Percentiles rank a stretch among this genome's conserved stretches.
phyloP scores from a whole-genome alignment of 1,140 invertebrate species.

The Trichonephila inaurata region DNA sequence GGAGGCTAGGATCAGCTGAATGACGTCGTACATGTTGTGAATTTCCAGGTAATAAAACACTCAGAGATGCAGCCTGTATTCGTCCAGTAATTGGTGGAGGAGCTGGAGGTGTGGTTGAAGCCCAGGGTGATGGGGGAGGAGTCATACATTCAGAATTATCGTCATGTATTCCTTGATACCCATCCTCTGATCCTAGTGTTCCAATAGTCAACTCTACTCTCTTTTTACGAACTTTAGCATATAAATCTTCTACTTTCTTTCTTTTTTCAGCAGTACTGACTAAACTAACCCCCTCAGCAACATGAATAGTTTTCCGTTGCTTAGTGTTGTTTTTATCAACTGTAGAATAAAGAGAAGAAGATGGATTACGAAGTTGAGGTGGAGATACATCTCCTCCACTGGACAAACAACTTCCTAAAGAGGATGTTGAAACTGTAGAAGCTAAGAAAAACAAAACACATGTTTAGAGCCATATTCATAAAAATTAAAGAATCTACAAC shows the following conservation, averaged over 20 bases:
- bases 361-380: conserved; percentile 51
- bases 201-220: conserved; percentile 61
- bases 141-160: conserved; percentile 56
- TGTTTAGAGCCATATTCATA: not conserved
- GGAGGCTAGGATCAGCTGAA: conserved; percentile 60
- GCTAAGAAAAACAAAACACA: conserved; percentile 18
- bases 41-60: conserved; percentile 42
- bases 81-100: conserved; percentile 65
- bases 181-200: conserved; percentile 54
- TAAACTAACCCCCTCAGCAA: conserved; percentile 72
- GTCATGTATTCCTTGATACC: conserved; percentile 34
- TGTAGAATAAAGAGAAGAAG: conserved; percentile 68
- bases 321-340: conserved; percentile 68
- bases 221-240: conserved; percentile 87
- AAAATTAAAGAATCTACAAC: too few relatives aligned
- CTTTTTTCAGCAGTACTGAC: conserved; percentile 57
- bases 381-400: conserved; percentile 59
- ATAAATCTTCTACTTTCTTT: conserved; percentile 89
- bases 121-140: conserved; percentile 65
- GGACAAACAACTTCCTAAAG: conserved; percentile 62
- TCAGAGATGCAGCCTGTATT: conserved; percentile 62
- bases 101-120: conserved; percentile 68
- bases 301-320: conserved; percentile 76
- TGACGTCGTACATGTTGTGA: conserved; percentile 61
- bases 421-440: conserved; percentile 70